Evolutionary conservation across 2,797 vertebrate genomes (phyloP).

Genomic region (Chlorospingus flavigularis): DNA sequence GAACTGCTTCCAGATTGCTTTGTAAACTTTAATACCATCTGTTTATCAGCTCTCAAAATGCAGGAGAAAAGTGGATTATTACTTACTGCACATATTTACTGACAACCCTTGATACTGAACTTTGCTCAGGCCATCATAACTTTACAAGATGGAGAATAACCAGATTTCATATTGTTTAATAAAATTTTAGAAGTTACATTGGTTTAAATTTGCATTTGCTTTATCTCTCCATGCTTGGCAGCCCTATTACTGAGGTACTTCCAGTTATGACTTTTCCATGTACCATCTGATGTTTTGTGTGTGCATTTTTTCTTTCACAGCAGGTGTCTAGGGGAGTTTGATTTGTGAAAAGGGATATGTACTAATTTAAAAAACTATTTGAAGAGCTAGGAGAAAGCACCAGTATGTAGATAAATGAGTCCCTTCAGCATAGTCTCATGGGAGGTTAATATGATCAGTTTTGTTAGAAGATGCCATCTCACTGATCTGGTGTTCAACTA

Average conservation of each 20-base stretch:
- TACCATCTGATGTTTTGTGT: not conserved
- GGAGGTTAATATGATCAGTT: not conserved
- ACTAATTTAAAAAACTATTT: not conserved
- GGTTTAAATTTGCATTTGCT: not conserved
- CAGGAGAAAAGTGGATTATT: not conserved
- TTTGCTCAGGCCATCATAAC: not conserved
- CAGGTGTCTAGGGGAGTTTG: not conserved
- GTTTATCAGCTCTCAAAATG: not conserved
- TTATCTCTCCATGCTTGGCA: not conserved
- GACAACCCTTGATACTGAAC: not conserved
- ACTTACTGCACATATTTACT: not conserved
- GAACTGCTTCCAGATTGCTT: constrained; percentile 3
- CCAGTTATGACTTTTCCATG: not conserved
- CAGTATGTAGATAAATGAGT: not conserved
- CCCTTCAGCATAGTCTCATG: not conserved
- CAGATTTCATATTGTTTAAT: not conserved
- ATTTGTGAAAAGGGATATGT: not conserved
- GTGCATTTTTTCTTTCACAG: not conserved
- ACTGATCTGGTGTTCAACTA: not conserved
- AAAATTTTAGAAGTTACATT: not conserved
- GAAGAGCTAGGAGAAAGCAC: not conserved
- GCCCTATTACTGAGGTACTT: not conserved
- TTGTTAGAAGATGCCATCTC: not conserved
- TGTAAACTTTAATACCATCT: not conserved
- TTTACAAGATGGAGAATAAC: not conserved